phyloP scores from a whole-genome alignment of 2,113 vertebrate genomes.

The Plecotus auritus region DNA sequence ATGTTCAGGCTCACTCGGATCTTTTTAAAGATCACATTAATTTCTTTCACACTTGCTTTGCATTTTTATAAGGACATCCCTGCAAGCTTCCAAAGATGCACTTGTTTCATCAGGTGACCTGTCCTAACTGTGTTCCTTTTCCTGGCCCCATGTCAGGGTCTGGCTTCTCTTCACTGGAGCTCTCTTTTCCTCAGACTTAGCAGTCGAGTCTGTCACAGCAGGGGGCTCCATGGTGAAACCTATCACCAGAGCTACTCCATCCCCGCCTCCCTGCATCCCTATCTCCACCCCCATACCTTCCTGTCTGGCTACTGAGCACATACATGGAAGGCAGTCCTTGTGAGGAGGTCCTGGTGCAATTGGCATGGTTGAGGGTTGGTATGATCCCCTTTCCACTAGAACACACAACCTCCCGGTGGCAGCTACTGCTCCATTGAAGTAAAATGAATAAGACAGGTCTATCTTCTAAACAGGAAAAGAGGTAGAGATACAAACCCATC shows the following conservation, averaged over 20 bases:
- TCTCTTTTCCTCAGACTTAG: neutral
- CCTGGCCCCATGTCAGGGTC: neutral
- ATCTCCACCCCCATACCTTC: neutral
- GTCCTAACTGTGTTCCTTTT: neutral
- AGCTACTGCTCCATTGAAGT: neutral
- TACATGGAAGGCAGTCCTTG: neutral
- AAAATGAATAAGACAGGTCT: neutral
- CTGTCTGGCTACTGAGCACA: neutral
- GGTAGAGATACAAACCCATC: neutral
- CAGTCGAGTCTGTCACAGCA: neutral
- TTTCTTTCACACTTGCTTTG: conserved; percentile 19
- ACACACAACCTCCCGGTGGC: neutral
- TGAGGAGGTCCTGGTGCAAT: neutral
- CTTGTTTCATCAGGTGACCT: neutral
- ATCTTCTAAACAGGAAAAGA: neutral
- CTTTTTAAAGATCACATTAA: conserved; percentile 40
- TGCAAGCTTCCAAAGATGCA: neutral
- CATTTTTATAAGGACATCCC: conserved; percentile 39
- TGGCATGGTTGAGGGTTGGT: neutral
- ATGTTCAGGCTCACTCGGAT: neutral
- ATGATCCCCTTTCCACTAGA: neutral
- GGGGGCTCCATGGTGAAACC: neutral
- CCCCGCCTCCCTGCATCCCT: no score
- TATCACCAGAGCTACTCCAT: neutral
- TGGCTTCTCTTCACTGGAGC: neutral